Percentiles rank a stretch among this genome's conserved stretches.
phyloP scores from a whole-genome alignment of 1,140 invertebrate species.

The Rhopalosiphum padi region DNA sequence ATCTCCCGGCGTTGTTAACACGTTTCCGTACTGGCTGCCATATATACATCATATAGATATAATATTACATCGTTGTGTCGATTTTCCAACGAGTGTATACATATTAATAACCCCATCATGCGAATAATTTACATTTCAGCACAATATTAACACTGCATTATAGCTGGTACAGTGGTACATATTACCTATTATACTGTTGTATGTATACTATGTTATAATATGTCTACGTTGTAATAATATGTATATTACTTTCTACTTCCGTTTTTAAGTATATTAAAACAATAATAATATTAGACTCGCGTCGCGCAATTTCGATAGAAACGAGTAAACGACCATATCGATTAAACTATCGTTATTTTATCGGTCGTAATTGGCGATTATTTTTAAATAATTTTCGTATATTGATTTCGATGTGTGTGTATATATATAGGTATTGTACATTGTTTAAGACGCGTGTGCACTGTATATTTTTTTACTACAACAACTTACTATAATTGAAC shows the following conservation, averaged over 20 bases:
- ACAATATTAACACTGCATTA: neutral
- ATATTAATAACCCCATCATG: neutral
- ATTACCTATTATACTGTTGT: neutral
- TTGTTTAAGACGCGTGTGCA: neutral
- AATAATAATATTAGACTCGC: neutral
- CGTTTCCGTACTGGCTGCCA: neutral
- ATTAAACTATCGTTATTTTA: neutral
- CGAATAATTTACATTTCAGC: neutral
- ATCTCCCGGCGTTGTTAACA: neutral
- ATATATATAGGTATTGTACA: neutral
- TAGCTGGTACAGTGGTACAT: neutral
- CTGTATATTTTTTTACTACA: neutral
- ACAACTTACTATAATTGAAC: neutral
- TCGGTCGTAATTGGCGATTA: neutral
- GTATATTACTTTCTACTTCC: neutral
- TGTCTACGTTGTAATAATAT: neutral
- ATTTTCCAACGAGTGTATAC: neutral
- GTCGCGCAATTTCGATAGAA: neutral
- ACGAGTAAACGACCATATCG: neutral
- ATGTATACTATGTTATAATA: neutral
- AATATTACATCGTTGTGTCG: neutral
- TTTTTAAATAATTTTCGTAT: neutral
- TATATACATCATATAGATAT: neutral
- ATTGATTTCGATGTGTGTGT: neutral
- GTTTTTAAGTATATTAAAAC: neutral